Percentiles rank a stretch among this genome's conserved stretches.
phyloP scores from a whole-genome alignment of 2,888 invertebrate species.

The Monochamus alternatus region DNA sequence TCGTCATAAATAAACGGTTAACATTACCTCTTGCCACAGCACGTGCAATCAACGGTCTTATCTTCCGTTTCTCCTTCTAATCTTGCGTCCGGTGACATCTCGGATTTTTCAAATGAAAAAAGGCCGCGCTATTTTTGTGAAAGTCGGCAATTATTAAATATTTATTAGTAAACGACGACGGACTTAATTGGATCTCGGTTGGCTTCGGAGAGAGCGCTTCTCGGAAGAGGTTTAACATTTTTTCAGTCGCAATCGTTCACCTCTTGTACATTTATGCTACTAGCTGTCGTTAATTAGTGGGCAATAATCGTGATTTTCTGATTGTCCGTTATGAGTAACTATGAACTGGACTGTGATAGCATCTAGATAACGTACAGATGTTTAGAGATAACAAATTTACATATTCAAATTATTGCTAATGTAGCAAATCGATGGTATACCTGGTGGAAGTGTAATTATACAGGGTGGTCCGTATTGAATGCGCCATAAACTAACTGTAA shows the following conservation, averaged over 20 bases:
- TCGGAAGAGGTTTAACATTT: slow-evolving; percentile 37
- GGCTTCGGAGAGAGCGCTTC: slow-evolving; percentile 43
- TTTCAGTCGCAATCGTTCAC: slow-evolving; percentile 13
- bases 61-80: slow-evolving; percentile 53
- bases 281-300: slow-evolving; percentile 13
- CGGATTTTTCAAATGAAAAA: slow-evolving; percentile 44
- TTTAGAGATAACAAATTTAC: too few relatives aligned
- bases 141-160: slow-evolving; percentile 56
- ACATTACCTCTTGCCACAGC: slow-evolving; percentile 55
- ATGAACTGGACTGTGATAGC: background rate
- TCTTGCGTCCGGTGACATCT: slow-evolving; percentile 53
- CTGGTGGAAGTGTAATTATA: too few relatives aligned
- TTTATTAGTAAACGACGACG: slow-evolving; percentile 50
- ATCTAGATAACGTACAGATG: too few relatives aligned
- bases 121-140: slow-evolving; percentile 54
- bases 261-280: slow-evolving; percentile 10
- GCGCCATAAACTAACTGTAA: too few relatives aligned
- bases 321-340: background rate
- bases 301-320: background rate
- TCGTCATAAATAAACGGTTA: slow-evolving; percentile 54
- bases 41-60: slow-evolving; percentile 51
- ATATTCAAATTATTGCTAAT: too few relatives aligned
- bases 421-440: too few relatives aligned
- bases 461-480: too few relatives aligned
- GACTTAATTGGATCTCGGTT: slow-evolving; percentile 55